These are phyloP conservation scores for Phocoena phocoena DNA, from an alignment of 2,113 vertebrate genomes.

Conservation along the genomic window DNA sequence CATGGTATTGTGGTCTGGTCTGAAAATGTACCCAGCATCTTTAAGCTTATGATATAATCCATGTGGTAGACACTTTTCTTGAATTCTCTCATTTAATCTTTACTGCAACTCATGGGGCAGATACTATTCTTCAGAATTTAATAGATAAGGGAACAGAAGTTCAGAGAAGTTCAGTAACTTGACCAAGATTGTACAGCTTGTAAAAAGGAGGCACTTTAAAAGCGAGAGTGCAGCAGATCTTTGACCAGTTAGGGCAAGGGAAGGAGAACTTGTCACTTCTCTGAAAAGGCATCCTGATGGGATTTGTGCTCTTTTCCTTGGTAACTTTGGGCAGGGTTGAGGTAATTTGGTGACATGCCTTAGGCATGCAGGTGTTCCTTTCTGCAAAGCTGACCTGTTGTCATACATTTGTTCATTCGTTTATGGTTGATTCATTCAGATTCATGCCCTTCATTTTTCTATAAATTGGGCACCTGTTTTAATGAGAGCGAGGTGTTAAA, in stretches of 20 bases:
- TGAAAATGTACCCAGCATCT: background rate
- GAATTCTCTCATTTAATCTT: conserved; percentile 12
- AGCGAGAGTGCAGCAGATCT: background rate
- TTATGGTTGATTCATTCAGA: background rate
- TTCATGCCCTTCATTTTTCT: background rate
- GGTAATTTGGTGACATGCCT: background rate
- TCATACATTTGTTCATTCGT: background rate
- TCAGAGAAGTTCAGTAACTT: conserved; percentile 11
- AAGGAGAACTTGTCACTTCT: background rate
- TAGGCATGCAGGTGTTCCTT: background rate
- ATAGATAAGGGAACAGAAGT: background rate
- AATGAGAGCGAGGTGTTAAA: conserved; percentile 31
- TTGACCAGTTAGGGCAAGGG: background rate
- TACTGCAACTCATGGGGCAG: background rate
- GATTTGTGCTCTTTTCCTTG: background rate
- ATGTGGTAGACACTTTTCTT: background rate
- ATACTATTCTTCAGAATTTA: conserved; percentile 6
- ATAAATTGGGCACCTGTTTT: background rate
- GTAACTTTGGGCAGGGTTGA: background rate
- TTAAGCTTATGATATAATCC: background rate
- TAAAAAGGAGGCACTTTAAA: background rate
- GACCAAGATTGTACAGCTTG: background rate
- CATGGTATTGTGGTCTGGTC: background rate
- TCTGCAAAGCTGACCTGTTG: background rate
- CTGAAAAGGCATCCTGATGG: background rate